A percentile compares a stretch with the other conserved stretches of the same genome.
Conservation (phyloP, 2,888 invertebrate species). For the Drosophila multiciliata region DNA sequence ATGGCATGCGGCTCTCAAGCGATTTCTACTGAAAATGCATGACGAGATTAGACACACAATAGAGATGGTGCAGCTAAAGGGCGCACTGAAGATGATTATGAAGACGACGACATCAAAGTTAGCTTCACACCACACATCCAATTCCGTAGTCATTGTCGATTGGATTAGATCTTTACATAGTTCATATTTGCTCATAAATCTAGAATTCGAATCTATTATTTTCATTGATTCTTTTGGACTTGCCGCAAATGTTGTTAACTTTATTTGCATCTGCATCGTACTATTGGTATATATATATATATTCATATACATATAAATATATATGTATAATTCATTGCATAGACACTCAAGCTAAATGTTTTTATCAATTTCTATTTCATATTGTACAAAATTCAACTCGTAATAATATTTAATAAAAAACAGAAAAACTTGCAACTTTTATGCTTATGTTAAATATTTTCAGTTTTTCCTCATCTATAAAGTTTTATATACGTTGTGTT, state of each 20-base stretch:
- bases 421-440: slow-evolving; percentile 28
- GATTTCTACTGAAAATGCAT: slow-evolving; percentile 87
- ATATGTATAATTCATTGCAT: slow-evolving; percentile 8
- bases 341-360: slow-evolving; percentile 43
- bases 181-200: no score
- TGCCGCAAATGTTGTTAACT: neutral
- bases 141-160: slow-evolving; percentile 67
- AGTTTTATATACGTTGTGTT: slow-evolving; percentile 19
- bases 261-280: no score
- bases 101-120: slow-evolving; percentile 79
- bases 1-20: slow-evolving; percentile 87
- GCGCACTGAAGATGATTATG: slow-evolving; percentile 89
- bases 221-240: no score
- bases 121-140: slow-evolving; percentile 47
- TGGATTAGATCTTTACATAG: slow-evolving; percentile 8
- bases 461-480: slow-evolving; percentile 35
- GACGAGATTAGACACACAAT: slow-evolving; percentile 89
- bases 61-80: slow-evolving; percentile 88
- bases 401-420: slow-evolving; percentile 19
- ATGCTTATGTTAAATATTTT: slow-evolving; percentile 34
- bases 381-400: slow-evolving; percentile 48
- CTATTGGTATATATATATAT: no score
- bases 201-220: no score
- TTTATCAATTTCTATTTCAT: slow-evolving; percentile 32
- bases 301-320: neutral